Evolutionary conservation across 2,797 vertebrate genomes (phyloP).

Genomic region (Rhinogobio ventralis): DNA sequence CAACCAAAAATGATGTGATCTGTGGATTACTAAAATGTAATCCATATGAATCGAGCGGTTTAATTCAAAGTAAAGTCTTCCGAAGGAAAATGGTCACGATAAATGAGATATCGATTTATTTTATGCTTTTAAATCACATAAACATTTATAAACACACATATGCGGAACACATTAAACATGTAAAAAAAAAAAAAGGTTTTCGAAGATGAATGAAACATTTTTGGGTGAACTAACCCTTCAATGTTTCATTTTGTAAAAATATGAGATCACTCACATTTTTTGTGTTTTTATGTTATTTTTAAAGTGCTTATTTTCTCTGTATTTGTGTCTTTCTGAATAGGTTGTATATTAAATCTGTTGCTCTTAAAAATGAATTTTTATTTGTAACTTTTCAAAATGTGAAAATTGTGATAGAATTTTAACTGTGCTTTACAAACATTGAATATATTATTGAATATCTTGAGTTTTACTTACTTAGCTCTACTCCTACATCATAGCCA

Average conservation of each 20-base stretch:
- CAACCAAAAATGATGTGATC: background rate
- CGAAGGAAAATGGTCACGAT: background rate
- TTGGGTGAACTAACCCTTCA: background rate
- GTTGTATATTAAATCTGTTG: background rate
- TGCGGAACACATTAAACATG: background rate
- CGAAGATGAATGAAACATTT: background rate
- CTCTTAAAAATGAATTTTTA: background rate
- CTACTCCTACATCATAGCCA: background rate
- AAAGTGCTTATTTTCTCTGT: background rate
- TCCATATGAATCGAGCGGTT: background rate
- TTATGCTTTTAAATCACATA: background rate
- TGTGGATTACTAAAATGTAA: background rate
- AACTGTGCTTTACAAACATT: background rate
- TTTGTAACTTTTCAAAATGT: background rate
- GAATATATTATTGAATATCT: background rate
- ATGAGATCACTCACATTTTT: background rate
- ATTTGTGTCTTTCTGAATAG: background rate
- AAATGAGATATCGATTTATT: background rate
- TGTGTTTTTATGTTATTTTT: background rate
- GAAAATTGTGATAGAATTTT: background rate
- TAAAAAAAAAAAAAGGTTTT: background rate
- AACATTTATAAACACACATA: background rate
- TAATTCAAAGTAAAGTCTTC: too few relatives aligned
- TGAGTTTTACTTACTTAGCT: background rate
- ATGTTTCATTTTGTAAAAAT: background rate